Conservation (phyloP, 2,113 vertebrate genomes). For the Mus spicilegus region DNA sequence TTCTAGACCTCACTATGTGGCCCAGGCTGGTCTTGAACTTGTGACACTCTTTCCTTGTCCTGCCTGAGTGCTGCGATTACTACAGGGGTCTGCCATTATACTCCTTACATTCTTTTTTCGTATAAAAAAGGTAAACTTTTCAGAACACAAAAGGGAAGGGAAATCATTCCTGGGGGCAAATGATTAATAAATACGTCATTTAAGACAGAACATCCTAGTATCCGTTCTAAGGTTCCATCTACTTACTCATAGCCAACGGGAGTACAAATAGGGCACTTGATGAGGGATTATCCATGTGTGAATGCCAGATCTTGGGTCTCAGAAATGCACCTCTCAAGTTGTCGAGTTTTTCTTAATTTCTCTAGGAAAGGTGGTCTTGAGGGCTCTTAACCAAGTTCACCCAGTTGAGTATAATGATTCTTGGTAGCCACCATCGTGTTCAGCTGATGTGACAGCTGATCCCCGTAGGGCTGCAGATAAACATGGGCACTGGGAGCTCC, state of each 20-base stretch:
- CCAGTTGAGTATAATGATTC: not conserved
- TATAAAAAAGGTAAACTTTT: slow-evolving; percentile 39
- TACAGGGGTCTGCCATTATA: not conserved
- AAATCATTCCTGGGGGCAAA: not conserved
- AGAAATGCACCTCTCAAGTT: not conserved
- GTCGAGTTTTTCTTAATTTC: not conserved
- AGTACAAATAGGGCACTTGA: not conserved
- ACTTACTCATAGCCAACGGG: not conserved
- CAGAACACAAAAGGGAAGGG: not conserved
- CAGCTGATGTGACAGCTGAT: not conserved
- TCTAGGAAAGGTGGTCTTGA: not conserved
- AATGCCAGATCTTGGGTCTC: not conserved
- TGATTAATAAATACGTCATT: not conserved
- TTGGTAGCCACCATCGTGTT: no score
- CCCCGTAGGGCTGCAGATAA: not conserved
- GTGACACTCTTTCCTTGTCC: no score
- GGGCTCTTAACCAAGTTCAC: not conserved
- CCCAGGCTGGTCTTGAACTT: not conserved
- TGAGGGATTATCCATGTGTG: not conserved
- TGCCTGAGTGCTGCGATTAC: not conserved
- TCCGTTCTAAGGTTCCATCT: not conserved
- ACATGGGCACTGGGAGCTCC: rapidly evolving
- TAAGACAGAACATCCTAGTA: not conserved
- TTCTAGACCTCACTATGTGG: not conserved
- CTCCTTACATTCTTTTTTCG: not conserved